These are phyloP conservation scores for Lymantria monacha DNA, from an alignment of 2,888 invertebrate species.

Conservation along the genomic window DNA sequence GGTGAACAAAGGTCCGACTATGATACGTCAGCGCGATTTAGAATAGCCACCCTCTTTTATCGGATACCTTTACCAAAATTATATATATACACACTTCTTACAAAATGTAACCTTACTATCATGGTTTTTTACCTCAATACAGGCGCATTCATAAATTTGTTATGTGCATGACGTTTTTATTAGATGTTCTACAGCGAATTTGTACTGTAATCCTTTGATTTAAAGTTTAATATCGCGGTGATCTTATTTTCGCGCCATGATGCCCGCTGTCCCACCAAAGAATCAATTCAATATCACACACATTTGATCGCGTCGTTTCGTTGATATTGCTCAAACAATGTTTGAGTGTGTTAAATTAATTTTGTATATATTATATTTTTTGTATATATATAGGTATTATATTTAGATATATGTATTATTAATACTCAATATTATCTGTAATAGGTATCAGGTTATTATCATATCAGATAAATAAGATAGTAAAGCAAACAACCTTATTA, in stretches of 20 bases:
- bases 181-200: slow-evolving; percentile 11
- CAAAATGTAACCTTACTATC: slow-evolving; percentile 8
- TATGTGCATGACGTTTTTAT: slow-evolving; percentile 20
- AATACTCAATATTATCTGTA: no score
- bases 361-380: no score
- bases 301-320: slow-evolving; percentile 63
- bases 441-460: no score
- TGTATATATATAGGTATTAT: no score
- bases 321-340: slow-evolving; percentile 52
- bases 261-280: slow-evolving; percentile 45
- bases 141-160: slow-evolving; percentile 11
- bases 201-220: slow-evolving; percentile 9
- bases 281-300: slow-evolving; percentile 71
- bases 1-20: slow-evolving; percentile 70
- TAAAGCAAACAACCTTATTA: no score
- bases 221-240: slow-evolving; percentile 19
- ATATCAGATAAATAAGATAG: no score
- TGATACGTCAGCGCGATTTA: slow-evolving; percentile 76
- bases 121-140: neutral
- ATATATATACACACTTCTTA: neutral
- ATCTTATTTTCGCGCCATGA: slow-evolving; percentile 28
- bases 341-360: slow-evolving; percentile 38
- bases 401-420: no score
- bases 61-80: slow-evolving; percentile 30
- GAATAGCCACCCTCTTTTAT: slow-evolving; percentile 73